Base-by-base conservation (phyloP, 2,888 invertebrate genomes). In the Cataglyphis livida region DNA sequence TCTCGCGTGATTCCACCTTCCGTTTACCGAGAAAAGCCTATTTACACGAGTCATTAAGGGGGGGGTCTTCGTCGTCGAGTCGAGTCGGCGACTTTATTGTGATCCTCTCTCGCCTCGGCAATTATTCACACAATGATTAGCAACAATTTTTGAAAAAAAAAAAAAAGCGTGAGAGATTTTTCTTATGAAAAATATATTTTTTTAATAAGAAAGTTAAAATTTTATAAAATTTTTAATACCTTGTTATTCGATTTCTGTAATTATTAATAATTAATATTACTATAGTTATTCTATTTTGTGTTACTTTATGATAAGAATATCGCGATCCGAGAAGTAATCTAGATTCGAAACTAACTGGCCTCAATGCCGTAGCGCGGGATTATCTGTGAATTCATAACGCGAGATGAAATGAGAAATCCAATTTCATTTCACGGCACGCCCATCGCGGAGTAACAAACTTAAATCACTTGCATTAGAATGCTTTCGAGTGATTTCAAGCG, bases 21-120 rank as follows among this genome's bases (percentile, higher is more conserved):
- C 66, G 74, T 75, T 75, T 75, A 75, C 74, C 48, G 15, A 66
- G 66, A 75, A 75, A 75, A 75, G 66, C 66, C 74, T 75, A 75
- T 75, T 75, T 75, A 75, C 74, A 65, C 66, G 74, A 74, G 44
- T 75, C 66, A 66, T 75, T 75, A 75, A 21, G 35, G 21, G 48
- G 21, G 21, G 48, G 21, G 1, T 74, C 44, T 64, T 64, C 41
- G 41, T 10, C 41, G 28, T 6, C 65, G 32, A 64, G 65, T 9
- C 21, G 44, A 21, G 21, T 41, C 48, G 64, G 65, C 21, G 65
- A 21, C 32, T 18, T 66, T 65, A 65, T 65, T 35, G 48, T 44
- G 32, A 48, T 51, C 5, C n/a, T 15, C 25, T 18, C 48, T 64
- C 32, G 32, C 15, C 62, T n/a, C 32, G 6, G 18, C 44, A 18